Evolutionary conservation across 1,140 invertebrate species (phyloP), one percentile per base, ranked within the genome.

Genomic region (Apis florea): DNA sequence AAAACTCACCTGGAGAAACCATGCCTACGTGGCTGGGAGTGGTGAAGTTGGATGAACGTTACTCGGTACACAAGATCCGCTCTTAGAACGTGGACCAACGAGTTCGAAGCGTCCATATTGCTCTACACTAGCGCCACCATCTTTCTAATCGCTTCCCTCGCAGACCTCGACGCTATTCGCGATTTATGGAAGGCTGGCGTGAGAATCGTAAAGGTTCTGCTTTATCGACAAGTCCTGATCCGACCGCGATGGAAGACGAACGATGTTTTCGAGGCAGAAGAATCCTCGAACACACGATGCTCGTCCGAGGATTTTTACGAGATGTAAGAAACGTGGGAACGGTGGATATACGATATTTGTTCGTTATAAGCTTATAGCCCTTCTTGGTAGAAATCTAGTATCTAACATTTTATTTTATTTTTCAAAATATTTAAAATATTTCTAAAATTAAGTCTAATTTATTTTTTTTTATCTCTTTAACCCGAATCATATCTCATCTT

Each of bases 1-100:
- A 90, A 92, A 91, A 89, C 86, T 83, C 88, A 85, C 75, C 78
- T 85, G 85, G 81, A 87, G 81, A 78, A 83, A 87, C 88, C 87
- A 87, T 82, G 83, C 84, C 85, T 87, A 74, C 58, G 21, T 54
- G 19, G 24, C 58, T 87, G 86, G 86, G 83, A 84, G 85, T 88
- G 86, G 86, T 88, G 85, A 76, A 53, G 21, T 59, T 9, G 17
- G 10, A 12, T 73, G 56, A 54, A 15, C 56, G 63, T 47, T 53
- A 19, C 47, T n/a, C 40, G 81, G 51, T 78, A 82, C 53, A 51
- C 31, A 66, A 19, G 53, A 68, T 73, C 59, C 70, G 56, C 17
- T 68, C 31, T 31, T 70, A 51, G 19, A 72, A 26, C 61, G 19
- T 17, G 21, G 40, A 70, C 56, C 76, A 53, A 64, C 54, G 68